Percentiles rank a stretch among this genome's conserved stretches.
Evolutionary conservation across 2,113 vertebrate genomes (phyloP).

Genomic region (Procavia capensis): DNA sequence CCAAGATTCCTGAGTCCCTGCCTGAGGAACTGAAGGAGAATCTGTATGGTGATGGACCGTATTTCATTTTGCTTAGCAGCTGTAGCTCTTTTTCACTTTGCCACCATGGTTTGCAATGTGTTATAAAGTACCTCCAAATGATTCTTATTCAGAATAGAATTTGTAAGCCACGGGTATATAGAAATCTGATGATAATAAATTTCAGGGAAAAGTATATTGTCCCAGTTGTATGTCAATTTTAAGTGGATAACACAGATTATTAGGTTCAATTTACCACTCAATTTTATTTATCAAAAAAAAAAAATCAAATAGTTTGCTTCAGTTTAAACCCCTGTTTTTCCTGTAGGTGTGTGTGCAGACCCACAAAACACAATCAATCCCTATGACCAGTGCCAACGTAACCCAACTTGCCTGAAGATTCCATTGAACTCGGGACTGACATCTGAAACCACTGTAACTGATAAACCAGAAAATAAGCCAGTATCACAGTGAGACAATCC

Average conservation of each 20-base stretch:
- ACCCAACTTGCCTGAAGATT: background rate
- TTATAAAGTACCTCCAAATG: background rate
- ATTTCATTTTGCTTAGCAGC: no score
- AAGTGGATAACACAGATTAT: background rate
- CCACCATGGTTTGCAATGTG: no score
- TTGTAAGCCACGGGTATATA: background rate
- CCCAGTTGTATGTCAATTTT: background rate
- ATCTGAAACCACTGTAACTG: constrained; percentile 14
- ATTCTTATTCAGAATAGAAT: constrained; percentile 38
- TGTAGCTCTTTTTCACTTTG: no score
- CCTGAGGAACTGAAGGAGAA: background rate
- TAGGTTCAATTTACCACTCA: constrained; percentile 36
- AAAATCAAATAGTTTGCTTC: background rate
- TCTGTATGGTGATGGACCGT: background rate
- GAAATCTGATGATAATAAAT: constrained; percentile 11
- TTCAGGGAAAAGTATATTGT: background rate
- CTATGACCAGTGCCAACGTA: background rate
- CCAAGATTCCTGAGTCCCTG: background rate
- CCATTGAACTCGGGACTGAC: background rate
- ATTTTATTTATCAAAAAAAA: background rate
- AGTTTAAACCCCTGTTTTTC: background rate
- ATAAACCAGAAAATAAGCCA: constrained; percentile 9
- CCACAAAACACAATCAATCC: constrained; percentile 45
- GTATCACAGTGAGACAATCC: background rate
- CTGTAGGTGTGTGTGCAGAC: background rate